These are phyloP conservation scores for Agrochola lychnidis DNA, from an alignment of 2,888 invertebrate species.

Conservation along the genomic window DNA sequence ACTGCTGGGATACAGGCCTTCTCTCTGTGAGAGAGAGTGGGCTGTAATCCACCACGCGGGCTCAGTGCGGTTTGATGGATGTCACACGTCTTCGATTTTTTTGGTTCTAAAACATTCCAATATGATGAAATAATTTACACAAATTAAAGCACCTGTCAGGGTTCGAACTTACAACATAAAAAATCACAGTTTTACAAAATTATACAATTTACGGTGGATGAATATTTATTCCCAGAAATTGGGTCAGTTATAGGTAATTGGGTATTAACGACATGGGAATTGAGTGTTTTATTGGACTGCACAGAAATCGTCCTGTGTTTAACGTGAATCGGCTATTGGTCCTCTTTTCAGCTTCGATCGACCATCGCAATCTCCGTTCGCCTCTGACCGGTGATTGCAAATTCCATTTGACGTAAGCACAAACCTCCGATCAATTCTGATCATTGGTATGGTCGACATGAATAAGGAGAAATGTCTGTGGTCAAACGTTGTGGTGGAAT, in stretches of 20 bases:
- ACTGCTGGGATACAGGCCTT: no score
- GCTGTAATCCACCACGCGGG: no score
- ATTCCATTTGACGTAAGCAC: conserved; percentile 48
- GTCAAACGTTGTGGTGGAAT: not conserved
- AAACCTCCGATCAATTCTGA: conserved; percentile 39
- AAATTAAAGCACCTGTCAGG: no score
- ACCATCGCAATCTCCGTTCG: conserved; percentile 51
- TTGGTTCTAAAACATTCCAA: no score
- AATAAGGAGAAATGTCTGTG: not conserved
- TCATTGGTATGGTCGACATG: conserved; percentile 19
- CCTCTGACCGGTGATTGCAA: conserved; percentile 43
- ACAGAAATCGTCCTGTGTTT: not conserved
- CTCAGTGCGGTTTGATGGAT: no score
- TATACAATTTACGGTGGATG: not conserved
- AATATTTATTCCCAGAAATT: not conserved
- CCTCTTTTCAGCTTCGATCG: conserved; percentile 21
- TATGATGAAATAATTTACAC: no score
- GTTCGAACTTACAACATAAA: no score
- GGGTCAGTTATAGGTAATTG: not conserved
- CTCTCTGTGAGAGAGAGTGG: no score
- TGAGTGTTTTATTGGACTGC: not conserved
- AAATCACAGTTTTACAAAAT: not conserved
- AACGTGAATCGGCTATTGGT: not conserved
- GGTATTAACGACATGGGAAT: conserved; percentile 1
- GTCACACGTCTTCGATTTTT: no score